Base-by-base conservation (phyloP, 2,888 invertebrate species). In the Catotricha subobsoleta region DNA sequence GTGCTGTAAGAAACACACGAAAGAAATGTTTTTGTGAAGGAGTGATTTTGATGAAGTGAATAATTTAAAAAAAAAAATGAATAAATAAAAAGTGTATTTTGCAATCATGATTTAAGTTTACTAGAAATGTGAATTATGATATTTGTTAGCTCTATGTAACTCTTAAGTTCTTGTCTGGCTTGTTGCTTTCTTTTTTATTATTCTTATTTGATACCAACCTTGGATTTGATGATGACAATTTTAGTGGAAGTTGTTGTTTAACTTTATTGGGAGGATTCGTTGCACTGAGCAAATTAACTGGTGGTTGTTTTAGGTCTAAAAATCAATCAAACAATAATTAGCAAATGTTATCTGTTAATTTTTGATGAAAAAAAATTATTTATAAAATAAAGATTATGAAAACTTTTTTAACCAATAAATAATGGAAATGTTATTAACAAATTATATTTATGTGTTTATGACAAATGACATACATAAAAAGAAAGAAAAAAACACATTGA, bases 211-310 rank as follows among this genome's bases (percentile, higher is more conserved):
- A n/a, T n/a, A 41, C 46, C 48, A 47, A 53, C 53, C 52, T 54
- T 35, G 51, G 59, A 12, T 60, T 65, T 20, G 75, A 74, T n/a
- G 87, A 86, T 34, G n/a, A n/a, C n/a, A 91, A 66, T 58, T 91
- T 91, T 48, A 90, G 66, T 0, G 92, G 92, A 45, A 92, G 64
- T 60, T 91, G 90, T 54, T 92, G 92, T 53, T 84, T 87, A 2
- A 90, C 74, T 31, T 50, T 51, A 60, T 81, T 80, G 50, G 80
- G 76, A 51, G 82, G 80, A 62, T 83, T 83, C 37, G 76, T 78
- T 34, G 83, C 76, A 58, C 82, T 82, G 44, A 81, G 69, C 45
- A 84, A 60, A 62, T 83, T 79, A 30, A 76, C 60, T 1, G 83
- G 82, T 44, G 82, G 67, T 43, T 72, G 66, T 46, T 69, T 64